These are phyloP conservation scores for Lamellibrachia columna DNA, from an alignment of 2,888 invertebrate genomes.

Conservation along the genomic window DNA sequence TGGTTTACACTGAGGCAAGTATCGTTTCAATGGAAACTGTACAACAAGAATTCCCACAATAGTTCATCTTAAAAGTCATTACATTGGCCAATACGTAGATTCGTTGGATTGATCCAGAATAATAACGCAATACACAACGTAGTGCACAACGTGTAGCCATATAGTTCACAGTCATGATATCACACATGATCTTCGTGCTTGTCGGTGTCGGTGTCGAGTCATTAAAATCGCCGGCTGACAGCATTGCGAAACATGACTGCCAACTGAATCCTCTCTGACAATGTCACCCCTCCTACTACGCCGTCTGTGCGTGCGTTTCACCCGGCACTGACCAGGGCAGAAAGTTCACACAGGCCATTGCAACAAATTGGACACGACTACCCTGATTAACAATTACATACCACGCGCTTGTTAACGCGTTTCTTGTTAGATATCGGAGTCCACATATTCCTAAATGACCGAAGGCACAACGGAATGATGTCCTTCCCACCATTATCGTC, in stretches of 20 bases:
- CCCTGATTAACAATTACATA: background rate
- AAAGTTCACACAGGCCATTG: background rate
- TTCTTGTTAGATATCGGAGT: background rate
- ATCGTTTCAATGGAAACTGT: too few relatives aligned
- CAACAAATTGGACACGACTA: background rate
- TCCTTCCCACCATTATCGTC: slow-evolving; percentile 5
- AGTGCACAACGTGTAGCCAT: too few relatives aligned
- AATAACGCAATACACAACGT: too few relatives aligned
- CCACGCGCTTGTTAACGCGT: background rate
- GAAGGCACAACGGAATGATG: background rate
- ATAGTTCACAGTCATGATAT: too few relatives aligned
- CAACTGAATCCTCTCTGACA: background rate
- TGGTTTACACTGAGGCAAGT: too few relatives aligned
- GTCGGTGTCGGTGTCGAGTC: too few relatives aligned
- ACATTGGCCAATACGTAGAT: too few relatives aligned
- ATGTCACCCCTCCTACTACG: background rate
- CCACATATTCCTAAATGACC: background rate
- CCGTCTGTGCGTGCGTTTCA: background rate
- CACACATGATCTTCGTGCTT: too few relatives aligned
- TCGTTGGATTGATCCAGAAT: too few relatives aligned
- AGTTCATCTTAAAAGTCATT: too few relatives aligned
- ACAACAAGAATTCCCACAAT: too few relatives aligned
- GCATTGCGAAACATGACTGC: background rate
- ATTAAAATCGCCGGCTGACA: background rate
- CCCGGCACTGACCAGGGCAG: background rate